Evolutionary conservation across 2,797 vertebrate genomes (phyloP), one percentile per base, ranked within the genome.

Genomic region (Mormyrops boulengeri): DNA sequence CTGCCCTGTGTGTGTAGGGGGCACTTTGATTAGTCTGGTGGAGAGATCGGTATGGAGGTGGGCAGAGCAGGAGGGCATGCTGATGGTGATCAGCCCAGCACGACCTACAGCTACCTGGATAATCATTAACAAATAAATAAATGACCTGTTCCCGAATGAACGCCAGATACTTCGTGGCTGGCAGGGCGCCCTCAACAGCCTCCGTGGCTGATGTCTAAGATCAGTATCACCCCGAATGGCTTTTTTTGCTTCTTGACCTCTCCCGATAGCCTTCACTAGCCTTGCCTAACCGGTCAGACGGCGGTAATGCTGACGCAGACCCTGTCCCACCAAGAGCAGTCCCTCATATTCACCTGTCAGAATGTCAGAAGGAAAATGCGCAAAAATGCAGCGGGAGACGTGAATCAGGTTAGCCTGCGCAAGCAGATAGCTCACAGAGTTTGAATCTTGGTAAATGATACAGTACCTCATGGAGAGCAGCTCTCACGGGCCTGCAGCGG

Each of bases 241-340:
- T 53, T 62, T 50, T 50, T 88, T 88, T 26, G 9, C 87, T 55
- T 88, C 80, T 88, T 22, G 50, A 88, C 82, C 57, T 88, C 17
- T 82, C 55, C 22, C 77, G 49, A 88, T 84, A 22, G 22, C 57
- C 66, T 77, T 55, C 7, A 82, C 22, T 49, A n/a, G 90, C 91
- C 91, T 90, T 90, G 22, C 88, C 85, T 88, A 92, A 49, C 92
- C 92, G 92, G 93, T 92, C 90, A 93, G 93, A 93, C 92, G 92
- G 92, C 6, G 91, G 87, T 89, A 85, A 92, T 92, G 89, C 91
- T 47, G 91, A 92, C 92, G 90, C 91, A 91, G 94, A 93, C 91
- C 4, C 92, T 91, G 90, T 92, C 93, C 91, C 34, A 69, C 91
- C 38, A 14, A 0, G 87, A 47, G 4, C 93, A 89, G 92, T 89